Evolutionary conservation across 2,888 invertebrate species (phyloP), one percentile per base, ranked within the genome.

Genomic region (Hybos culiciformis): DNA sequence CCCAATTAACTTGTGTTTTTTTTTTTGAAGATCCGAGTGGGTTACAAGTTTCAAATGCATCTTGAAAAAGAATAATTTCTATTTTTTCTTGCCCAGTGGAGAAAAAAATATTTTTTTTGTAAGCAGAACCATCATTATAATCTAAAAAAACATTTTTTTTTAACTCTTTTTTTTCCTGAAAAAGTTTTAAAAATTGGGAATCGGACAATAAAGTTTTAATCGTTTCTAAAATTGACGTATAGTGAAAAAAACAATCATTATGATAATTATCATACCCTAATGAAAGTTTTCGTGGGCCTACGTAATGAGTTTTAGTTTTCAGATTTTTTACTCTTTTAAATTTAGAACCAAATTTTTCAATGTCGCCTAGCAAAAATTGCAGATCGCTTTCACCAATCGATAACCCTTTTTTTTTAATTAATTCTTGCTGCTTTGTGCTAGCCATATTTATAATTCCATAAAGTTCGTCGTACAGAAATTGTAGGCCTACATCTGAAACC

Each of bases 21-120:
- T 37, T 36, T 44, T 46, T 48, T 8, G 44, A 48, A n/a, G 44
- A 48, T 17, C 46, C 42, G 15, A 46, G 32, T 15, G 44, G 40
- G 36, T 48, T 48, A 18, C 48, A 48, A 9, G 36, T 34, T 44
- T 48, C 44, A 34, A 48, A 48, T 18, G 44, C 37, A 44, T 44
- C 48, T 43, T 46, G 46, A 38, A 41, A 45, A 2, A 47, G 12
- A 24, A 47, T 21, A 26, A 46, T 31, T 40, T 42, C 34, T 11
- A 45, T 39, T 24, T 18, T 18, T n/a, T n/a, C n/a, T 33, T 39
- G 39, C 9, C 18, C 17, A 12, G 15, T 17, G 24, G 21, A 39
- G 18, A 43, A 43, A 39, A 39, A 33, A 5, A 15, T 5, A 11
- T 37, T 37, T 4, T 21, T 23, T 33, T 38, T 42, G 24, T 42